phyloP scores from a whole-genome alignment of 2,888 invertebrate genomes.

The Linyphia triangularis region DNA sequence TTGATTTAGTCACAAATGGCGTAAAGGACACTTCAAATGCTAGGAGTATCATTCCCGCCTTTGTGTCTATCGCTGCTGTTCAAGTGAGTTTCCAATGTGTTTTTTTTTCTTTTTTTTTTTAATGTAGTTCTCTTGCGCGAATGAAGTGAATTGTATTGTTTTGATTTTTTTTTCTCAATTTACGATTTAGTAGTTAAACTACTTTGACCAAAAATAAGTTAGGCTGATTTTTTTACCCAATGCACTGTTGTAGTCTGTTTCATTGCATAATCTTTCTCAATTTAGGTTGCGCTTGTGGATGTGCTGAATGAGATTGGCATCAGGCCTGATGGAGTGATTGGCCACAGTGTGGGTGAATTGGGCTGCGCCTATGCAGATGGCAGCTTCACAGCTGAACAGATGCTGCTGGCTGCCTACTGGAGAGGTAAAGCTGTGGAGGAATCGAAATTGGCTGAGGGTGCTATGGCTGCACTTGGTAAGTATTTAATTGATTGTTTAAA shows the following conservation, averaged over 20 bases:
- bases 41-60: constrained; percentile 83
- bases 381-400: constrained; percentile 95
- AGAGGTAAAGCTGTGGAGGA: constrained; percentile 89
- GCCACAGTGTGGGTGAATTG: constrained; percentile 96
- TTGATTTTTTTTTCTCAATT: too few relatives aligned
- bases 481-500: constrained; percentile 13
- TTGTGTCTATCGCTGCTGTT: constrained; percentile 95
- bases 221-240: too few relatives aligned
- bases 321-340: constrained; percentile 94
- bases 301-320: constrained; percentile 87
- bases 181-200: too few relatives aligned
- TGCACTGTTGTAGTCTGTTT: too few relatives aligned
- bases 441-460: constrained; percentile 86
- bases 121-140: too few relatives aligned
- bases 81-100: constrained; percentile 85
- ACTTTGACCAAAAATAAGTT: too few relatives aligned
- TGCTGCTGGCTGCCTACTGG: constrained; percentile 95
- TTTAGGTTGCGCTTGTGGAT: constrained; percentile 94
- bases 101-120: not conserved
- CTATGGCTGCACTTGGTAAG: constrained; percentile 94
- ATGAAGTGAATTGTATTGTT: too few relatives aligned
- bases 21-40: constrained; percentile 88
- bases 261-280: not conserved
- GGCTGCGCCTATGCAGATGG: constrained; percentile 98
- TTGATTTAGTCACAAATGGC: constrained; percentile 87